Base-by-base conservation (phyloP, 1,140 invertebrate genomes). In the Pentalonia nigronervosa region DNA sequence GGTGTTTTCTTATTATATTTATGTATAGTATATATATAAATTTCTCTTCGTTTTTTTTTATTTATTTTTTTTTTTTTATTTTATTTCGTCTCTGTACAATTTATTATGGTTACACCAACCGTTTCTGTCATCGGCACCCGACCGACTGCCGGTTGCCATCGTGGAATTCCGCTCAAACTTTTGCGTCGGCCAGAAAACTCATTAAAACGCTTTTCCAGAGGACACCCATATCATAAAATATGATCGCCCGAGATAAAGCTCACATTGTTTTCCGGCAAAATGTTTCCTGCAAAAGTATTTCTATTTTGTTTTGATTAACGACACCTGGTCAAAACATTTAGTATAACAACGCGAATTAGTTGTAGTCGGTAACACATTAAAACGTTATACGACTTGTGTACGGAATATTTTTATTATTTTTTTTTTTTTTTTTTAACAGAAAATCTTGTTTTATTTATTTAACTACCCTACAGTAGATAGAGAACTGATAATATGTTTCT, bases 71-170 rank as follows among this genome's bases (percentile, higher is more conserved):
- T 41, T 92, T 53, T 21, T 53, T 53, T 53, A 21, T 84, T 56
- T 83, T 93, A n/a, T 56, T 56, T 86, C 25, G n/a, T 93, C 50
- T 56, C 34, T 0, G 76, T 30, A 83, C 81, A 56, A 93, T 93
- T 93, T 93, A 93, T 93, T 93, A 93, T 21, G 34, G 91, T 93
- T 93, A 93, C 34, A 93, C 91, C 91, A 50, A 86, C 91, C 91
- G 91, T 86, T 93, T 86, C 91, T 93, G 91, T 93, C 91, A 93
- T 86, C 36, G 91, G 91, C 76, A 93, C 91, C 81, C 90, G 90
- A 91, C 90, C 90, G n/a, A 91, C 90, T 91, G 90, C 45, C 25
- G 45, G 81, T 84, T 84, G 47, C 41, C 81, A 41, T 53, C 81
- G 45, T 92, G 48, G 34, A 92, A 92, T 92, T 92, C 91, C 91